Evolutionary conservation across 1,140 invertebrate genomes (phyloP).

Genomic region (Phymorhynchus buccinoides): DNA sequence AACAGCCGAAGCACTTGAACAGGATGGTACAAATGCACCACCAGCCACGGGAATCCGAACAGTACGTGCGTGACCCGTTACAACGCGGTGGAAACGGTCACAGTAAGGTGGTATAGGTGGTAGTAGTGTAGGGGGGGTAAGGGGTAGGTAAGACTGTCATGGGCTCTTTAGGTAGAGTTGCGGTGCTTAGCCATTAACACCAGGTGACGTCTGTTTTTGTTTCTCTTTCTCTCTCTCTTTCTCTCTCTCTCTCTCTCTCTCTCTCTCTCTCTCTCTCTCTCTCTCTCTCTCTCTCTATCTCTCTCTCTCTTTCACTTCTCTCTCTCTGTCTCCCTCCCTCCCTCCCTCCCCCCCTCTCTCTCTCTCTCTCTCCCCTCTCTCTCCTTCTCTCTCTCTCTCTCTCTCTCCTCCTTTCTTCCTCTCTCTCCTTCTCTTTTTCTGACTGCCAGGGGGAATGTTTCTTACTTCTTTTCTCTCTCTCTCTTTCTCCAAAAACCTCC

Average conservation of each 20-base stretch:
- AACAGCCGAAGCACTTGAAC: no score
- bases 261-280: background rate
- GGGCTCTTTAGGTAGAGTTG: no score
- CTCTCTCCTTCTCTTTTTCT: background rate
- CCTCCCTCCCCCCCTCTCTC: background rate
- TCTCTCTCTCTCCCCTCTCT: background rate
- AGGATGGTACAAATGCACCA: no score
- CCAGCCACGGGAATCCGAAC: no score
- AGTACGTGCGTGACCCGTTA: no score
- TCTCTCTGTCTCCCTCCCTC: background rate
- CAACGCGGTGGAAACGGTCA: no score
- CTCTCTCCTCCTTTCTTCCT: background rate
- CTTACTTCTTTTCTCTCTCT: background rate
- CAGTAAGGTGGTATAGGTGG: no score
- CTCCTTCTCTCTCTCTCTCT: background rate
- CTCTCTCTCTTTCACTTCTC: background rate
- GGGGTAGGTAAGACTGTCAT: no score
- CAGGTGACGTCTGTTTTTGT: no score
- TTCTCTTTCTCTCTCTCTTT: background rate
- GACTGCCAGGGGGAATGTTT: background rate
- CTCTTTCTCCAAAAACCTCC: background rate
- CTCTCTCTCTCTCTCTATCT: background rate
- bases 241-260: background rate
- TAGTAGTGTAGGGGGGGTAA: no score
- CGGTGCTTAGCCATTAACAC: no score